Base-by-base conservation (phyloP, 1,140 invertebrate genomes). In the Zaprionus tsacasi region DNA sequence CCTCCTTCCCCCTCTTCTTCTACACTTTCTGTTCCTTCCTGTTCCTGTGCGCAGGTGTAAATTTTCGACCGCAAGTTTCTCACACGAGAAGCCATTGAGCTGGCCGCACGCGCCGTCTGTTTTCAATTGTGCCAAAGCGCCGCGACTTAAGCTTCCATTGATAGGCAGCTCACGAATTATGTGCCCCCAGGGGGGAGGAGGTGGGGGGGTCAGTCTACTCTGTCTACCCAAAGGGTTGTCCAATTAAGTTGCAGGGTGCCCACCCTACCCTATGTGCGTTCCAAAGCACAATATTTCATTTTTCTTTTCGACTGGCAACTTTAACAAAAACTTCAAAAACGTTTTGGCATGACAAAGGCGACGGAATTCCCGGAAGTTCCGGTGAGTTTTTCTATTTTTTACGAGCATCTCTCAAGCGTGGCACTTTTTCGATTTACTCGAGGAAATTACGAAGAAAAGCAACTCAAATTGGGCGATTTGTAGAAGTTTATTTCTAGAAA, bases 61-160 rank as follows among this genome's bases (percentile, higher is more conserved):
- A 70, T 74, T 63, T 63, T 74, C 40, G 27, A 70, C 71, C 66
- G 17, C 72, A 70, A 74, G 71, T 17, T 38, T 21, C 58, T 69
- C 50, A 48, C 58, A 33, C 27, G 25, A 15, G 78, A 77, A 88
- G 66, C 83, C 80, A 65, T 69, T 58, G 57, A 79, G 58, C 27
- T 55, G 57, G 54, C 66, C 72, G 80, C 83, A 87, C 72, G 83
- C 83, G 83, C 83, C 80, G 79, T 45, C 69, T 79, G 83, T 55
- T 66, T 74, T 67, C 75, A 81, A 85, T 81, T 78, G 81, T 64
- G 11, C 56, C 17, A 36, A 13, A 54, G 48, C 43, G 64, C 58
- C 43, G 64, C 58, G 57, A 59, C 67, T 73, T 70, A 57, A 77
- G 69, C 40, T 66, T 30, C 82, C 76, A 88, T 87, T 73, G 82